A percentile compares a stretch with the other conserved stretches of the same genome.
Conservation (phyloP, 2,888 invertebrate genomes). For the Spialia ferax region DNA sequence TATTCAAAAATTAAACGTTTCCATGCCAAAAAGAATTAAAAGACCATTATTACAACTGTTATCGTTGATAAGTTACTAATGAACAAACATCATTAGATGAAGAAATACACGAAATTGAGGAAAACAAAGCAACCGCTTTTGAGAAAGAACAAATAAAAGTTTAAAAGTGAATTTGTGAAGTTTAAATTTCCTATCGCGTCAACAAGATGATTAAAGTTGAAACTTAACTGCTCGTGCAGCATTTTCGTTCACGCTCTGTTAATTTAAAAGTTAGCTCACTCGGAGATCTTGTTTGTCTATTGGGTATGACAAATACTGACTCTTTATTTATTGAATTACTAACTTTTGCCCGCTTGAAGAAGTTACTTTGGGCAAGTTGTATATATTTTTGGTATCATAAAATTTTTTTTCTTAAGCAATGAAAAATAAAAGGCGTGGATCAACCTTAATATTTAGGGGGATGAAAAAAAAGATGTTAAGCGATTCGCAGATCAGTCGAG, state of each 20-base stretch:
- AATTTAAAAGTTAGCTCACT: background rate
- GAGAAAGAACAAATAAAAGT: background rate
- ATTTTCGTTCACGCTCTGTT: background rate
- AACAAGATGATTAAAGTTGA: background rate
- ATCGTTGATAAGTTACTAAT: too few species aligned
- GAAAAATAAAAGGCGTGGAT: too few species aligned
- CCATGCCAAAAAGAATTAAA: too few species aligned
- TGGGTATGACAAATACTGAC: background rate
- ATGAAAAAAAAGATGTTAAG: too few species aligned
- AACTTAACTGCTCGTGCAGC: background rate
- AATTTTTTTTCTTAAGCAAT: too few species aligned
- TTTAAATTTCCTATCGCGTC: background rate
- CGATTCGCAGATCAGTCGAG: too few species aligned
- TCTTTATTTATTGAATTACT: background rate
- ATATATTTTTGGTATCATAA: too few species aligned
- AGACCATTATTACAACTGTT: too few species aligned
- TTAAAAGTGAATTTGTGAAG: background rate
- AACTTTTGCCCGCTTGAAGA: too few species aligned
- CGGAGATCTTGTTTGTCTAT: background rate
- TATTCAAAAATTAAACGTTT: too few species aligned
- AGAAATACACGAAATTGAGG: background rate
- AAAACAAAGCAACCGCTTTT: background rate
- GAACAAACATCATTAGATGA: background rate
- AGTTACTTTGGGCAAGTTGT: too few species aligned
- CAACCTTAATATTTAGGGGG: too few species aligned